These are phyloP conservation scores for Anoplopoma fimbria DNA, from an alignment of 2,113 vertebrate genomes.

Conservation along the genomic window DNA sequence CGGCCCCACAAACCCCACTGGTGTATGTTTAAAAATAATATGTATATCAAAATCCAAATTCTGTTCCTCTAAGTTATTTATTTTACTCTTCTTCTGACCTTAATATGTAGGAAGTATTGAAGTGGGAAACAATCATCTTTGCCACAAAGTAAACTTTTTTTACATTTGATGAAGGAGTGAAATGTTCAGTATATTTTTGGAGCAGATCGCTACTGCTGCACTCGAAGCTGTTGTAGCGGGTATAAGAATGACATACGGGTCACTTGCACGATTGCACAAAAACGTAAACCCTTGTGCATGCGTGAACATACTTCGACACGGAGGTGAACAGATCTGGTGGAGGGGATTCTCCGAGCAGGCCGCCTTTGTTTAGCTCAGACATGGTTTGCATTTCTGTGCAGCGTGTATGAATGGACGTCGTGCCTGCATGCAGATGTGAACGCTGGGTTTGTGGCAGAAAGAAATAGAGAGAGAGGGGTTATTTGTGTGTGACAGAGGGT, in stretches of 20 bases:
- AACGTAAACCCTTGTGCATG: too few relatives aligned
- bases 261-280: too few relatives aligned
- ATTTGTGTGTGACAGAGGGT: constrained; percentile 72
- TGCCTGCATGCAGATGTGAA: constrained; percentile 39
- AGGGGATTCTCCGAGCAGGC: constrained; percentile 2
- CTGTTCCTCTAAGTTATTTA: not conserved
- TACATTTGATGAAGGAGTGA: not conserved
- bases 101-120: not conserved
- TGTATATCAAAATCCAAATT: not conserved
- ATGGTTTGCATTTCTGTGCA: not conserved
- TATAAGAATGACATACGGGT: too few relatives aligned
- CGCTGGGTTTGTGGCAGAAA: constrained; percentile 32
- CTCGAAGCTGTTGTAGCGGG: too few relatives aligned
- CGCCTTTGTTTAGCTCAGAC: not conserved
- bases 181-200: not conserved
- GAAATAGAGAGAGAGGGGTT: constrained; percentile 41
- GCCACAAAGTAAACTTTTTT: not conserved
- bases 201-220: too few relatives aligned
- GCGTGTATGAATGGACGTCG: constrained; percentile 8
- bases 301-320: not conserved
- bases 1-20: not conserved
- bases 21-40: not conserved
- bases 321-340: not conserved
- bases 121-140: not conserved
- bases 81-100: not conserved